Conservation (phyloP, 1,140 invertebrate genomes). For the Drosophila sturtevanti region DNA sequence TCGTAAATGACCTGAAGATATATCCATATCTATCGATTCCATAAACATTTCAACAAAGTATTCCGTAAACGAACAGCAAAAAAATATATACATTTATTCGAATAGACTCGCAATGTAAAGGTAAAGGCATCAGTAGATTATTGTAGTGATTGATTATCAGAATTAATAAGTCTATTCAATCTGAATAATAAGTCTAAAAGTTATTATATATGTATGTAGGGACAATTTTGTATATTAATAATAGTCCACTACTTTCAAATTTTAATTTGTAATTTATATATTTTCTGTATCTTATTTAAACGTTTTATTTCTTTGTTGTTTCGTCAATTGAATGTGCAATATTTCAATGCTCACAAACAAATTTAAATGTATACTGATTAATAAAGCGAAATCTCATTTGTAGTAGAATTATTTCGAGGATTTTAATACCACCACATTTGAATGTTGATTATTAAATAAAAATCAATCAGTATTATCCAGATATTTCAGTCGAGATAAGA, state of each 20-base stretch:
- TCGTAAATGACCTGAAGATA: constrained; percentile 45
- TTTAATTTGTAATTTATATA: constrained; percentile 24
- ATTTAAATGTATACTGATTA: constrained; percentile 31
- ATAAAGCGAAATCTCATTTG: constrained; percentile 1
- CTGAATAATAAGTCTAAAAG: background rate
- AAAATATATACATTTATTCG: background rate
- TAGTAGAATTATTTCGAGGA: background rate
- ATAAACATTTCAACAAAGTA: constrained; percentile 18
- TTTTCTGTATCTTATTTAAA: constrained; percentile 23
- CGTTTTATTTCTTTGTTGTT: constrained; percentile 17
- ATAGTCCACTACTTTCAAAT: background rate
- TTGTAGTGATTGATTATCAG: background rate
- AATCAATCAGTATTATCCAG: constrained; percentile 22
- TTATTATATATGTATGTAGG: background rate
- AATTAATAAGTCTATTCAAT: background rate
- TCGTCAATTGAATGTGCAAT: constrained; percentile 57
- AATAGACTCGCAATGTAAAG: background rate
- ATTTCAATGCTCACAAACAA: constrained; percentile 62
- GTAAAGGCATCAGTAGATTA: background rate
- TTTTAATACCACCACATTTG: background rate
- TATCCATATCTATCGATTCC: background rate
- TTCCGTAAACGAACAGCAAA: constrained; percentile 11
- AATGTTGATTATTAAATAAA: constrained; percentile 38
- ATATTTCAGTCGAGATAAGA: background rate
- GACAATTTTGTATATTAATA: background rate